Evolutionary conservation across 1,140 invertebrate species (phyloP), one percentile per base, ranked within the genome.

Genomic region (Lordiphosa clarofinis): DNA sequence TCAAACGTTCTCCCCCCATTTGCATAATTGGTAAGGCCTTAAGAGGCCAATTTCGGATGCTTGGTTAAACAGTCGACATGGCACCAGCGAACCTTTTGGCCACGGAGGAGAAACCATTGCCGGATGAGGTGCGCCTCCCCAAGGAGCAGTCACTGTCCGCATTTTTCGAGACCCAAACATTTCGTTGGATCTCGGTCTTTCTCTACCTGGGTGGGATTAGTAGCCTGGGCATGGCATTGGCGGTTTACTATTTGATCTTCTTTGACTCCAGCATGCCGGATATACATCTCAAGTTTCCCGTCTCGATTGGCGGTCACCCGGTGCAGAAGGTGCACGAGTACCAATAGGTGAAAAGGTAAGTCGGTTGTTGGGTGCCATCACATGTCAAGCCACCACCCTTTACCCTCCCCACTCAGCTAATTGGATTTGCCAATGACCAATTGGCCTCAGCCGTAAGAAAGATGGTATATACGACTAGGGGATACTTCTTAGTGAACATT

Each of bases 201-300:
- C 37, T 87, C 39, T 88, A 88, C 48, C 10, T 88, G 52, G 60
- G 78, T 15, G 87, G 87, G n/a, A 88, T 88, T 42, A 88, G 87
- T 48, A 73, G 87, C 5, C 40, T 88, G 62, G 87, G 87, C 56
- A 74, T 87, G 72, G 54, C 53, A 3, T 28, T 88, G 43, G 86
- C 87, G 8, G 38, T 88, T 1, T 88, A 88, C 46, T 88, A 71
- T 38, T 59, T 88, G 0, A 37, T 88, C 5, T 88, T 88, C 55
- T 88, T 88, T 10, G 87, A 88, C 50, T 88, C 87, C 24, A 46
- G 66, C 44, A 88, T 88, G 87, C 87, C 87, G 39, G 87, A 87
- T 36, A 88, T 88, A 19, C 82, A 88, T 61, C 50, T 86, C 15
- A 81, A 76, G 58, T 88, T 88, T 40, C 87, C 87, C 10, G 70